Conservation (phyloP, 2,113 vertebrate species). For the Pedetes capensis region DNA sequence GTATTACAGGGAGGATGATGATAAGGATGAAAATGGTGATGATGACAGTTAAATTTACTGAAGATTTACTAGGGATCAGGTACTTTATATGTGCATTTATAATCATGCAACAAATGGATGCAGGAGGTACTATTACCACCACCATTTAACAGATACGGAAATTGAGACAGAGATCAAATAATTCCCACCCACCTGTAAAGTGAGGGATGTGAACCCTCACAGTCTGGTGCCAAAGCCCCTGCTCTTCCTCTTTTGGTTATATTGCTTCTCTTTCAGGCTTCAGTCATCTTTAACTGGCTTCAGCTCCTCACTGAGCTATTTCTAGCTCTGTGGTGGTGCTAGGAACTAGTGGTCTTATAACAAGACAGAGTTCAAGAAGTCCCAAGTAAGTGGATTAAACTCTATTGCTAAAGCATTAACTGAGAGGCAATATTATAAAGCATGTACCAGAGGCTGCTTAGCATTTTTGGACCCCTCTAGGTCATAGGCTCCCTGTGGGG, state of each 20-base stretch:
- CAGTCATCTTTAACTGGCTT: background rate
- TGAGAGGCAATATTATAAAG: background rate
- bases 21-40: background rate
- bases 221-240: background rate
- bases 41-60: fast-evolving
- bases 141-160: background rate
- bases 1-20: background rate
- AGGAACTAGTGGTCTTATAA: too few relatives aligned
- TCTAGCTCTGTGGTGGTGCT: too few relatives aligned
- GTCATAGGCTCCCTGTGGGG: background rate
- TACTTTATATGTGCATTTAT: fast-evolving
- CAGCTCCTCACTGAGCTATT: background rate
- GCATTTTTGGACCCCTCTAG: background rate
- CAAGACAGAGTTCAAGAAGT: too few relatives aligned
- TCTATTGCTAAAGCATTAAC: background rate
- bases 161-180: fast-evolving
- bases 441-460: background rate
- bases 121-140: background rate
- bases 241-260: background rate
- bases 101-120: background rate
- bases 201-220: background rate
- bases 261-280: background rate
- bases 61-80: background rate
- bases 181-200: background rate
- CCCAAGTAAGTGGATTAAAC: background rate